Base-by-base conservation (phyloP, 2,797 vertebrate genomes). In the Chaenodraco wilsoni region DNA sequence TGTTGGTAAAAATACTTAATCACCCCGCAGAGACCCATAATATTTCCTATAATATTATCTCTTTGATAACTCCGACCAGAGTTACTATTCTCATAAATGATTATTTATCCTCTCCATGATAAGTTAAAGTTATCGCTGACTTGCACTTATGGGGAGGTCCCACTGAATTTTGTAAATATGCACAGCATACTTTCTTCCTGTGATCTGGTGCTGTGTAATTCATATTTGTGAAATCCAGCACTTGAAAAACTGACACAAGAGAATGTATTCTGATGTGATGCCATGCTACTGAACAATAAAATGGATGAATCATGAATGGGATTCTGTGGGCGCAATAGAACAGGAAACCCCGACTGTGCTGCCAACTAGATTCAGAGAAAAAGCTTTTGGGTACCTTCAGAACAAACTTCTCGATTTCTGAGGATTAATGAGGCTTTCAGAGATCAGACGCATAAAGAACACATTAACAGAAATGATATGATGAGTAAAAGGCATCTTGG, bases 1-100 rank as follows among this genome's bases (percentile, higher is more conserved):
- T 48, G 63, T 65, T 59, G 50, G 65, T 62, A 61, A 56, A 66
- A 72, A 80, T 71, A 69, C 78, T 79, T 76, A 72, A 82, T 87
- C 85, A 85, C 41, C 72, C 79, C 73, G 11, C 73, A 44, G 82
- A 79, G 81, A 69, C 71, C 69, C 12, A 2, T 57, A 56, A 59
- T 64, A 67, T 75, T 69, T 75, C 65, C 67, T 76, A 60, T 68
- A 72, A 74, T 73, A 86, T 67, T 65, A 85, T 82, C 78, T 72
- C 78, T 87, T 81, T 88, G 69, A 87, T 86, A 52, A 74, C 67
- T 56, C 37, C 58, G 61, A 43, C 57, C 40, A 21, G 66, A 64
- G 63, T 65, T 73, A 51, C 56, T 71, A 10, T 73, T 78, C 66
- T 78, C 74, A 57, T 8, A 64, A 56, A 84, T 74, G 46, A 16